Evolutionary conservation across 1,140 invertebrate species (phyloP), one percentile per base, ranked within the genome.

Genomic region (Oryzaephilus surinamensis): DNA sequence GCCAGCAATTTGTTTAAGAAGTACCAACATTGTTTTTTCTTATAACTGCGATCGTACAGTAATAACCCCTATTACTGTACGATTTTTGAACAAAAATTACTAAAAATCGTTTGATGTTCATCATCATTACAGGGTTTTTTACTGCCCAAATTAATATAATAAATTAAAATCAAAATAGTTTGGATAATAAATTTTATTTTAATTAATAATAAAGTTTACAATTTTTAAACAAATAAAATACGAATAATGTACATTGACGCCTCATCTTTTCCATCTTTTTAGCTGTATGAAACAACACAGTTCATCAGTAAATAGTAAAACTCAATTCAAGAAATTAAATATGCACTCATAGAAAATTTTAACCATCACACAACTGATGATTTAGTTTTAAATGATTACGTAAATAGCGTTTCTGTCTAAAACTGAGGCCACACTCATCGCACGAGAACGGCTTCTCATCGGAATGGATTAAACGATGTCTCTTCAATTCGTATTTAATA

Each of bases 401-500:
- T 27, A 69, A 57, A 48, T 69, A 69, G 11, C 66, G 48, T 40
- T 69, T 70, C 34, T 67, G 64, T 31, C 62, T 52, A 42, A 70
- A 69, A 6, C 53, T 55, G 10, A 63, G 45, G 5, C 55, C 50
- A 47, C 68, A 70, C 0, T 62, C 51, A 2, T 37, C 43, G 53
- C 68, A 70, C 12, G 41, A 49, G 55, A 65, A 71, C 7, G 67
- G 66, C 50, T 70, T 70, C 2, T 69, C 64, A 32, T 70, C 67
- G 1, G 61, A 67, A 41, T 71, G 69, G 4, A 70, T 54, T 5
- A 71, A 45, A 6, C 61, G 60, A 51, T 71, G 69, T 45, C 68
- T 62, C 36, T 69, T 69, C 60, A 71, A 60, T 18, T 69, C 69
- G 20, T 69, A 67, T 15, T 65, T 68, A 35, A 70, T 58, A 14